Conservation (phyloP, 1,140 invertebrate genomes). For the Monochamus saltuarius region DNA sequence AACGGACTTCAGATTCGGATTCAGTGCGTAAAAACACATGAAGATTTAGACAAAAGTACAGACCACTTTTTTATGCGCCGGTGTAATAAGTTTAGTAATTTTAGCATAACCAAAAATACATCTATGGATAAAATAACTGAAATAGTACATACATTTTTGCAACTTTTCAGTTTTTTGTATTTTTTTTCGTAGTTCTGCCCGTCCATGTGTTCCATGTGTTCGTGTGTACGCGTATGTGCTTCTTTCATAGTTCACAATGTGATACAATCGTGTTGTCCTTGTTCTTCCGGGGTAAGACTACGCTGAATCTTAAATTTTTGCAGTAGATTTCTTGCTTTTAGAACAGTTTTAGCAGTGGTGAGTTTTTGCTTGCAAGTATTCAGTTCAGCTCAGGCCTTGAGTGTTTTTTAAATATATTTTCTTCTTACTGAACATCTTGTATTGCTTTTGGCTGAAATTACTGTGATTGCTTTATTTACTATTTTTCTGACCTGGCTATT, state of each 20-base stretch:
- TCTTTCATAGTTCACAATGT: slow-evolving; percentile 35
- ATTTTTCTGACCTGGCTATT: slow-evolving; percentile 1
- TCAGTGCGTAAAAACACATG: too few relatives aligned
- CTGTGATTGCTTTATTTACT: too few relatives aligned
- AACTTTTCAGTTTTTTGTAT: slow-evolving; percentile 21
- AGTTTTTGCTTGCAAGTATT: background rate
- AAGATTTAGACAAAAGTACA: too few relatives aligned
- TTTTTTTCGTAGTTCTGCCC: slow-evolving; percentile 25
- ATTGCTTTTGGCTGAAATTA: too few relatives aligned
- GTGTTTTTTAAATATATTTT: too few relatives aligned
- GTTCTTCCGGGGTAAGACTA: slow-evolving; percentile 30
- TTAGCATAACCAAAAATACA: too few relatives aligned
- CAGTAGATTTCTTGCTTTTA: slow-evolving; percentile 7
- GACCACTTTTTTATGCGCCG: too few relatives aligned
- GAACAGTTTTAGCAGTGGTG: background rate
- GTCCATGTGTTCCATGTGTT: slow-evolving; percentile 28
- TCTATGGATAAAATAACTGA: too few relatives aligned
- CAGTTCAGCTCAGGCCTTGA: background rate
- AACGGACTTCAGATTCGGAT: too few relatives aligned
- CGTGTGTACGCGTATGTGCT: slow-evolving; percentile 35
- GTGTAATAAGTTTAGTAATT: too few relatives aligned
- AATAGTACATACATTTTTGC: slow-evolving; percentile 4
- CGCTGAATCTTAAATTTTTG: too few relatives aligned
- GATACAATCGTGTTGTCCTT: slow-evolving; percentile 33
- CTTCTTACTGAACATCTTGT: too few relatives aligned